Conservation (phyloP, 2,888 invertebrate genomes). For the Alentia gelatinosa region DNA sequence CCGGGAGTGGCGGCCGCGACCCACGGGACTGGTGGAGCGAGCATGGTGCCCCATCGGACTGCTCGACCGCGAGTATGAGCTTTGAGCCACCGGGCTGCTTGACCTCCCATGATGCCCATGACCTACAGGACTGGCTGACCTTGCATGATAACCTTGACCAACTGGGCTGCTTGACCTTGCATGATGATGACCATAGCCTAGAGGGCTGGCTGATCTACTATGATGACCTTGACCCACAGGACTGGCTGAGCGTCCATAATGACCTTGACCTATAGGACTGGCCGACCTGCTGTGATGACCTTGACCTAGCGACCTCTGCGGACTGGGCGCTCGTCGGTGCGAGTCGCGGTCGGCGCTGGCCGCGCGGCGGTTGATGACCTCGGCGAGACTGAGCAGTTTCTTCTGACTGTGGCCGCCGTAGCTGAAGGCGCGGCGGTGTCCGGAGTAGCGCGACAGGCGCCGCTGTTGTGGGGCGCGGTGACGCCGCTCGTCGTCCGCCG, state of each 20-base stretch:
- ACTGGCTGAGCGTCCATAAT: neutral
- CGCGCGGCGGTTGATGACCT: neutral
- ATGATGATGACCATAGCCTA: neutral
- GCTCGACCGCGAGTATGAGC: neutral
- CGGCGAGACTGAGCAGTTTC: neutral
- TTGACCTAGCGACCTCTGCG: neutral
- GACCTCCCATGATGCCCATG: neutral
- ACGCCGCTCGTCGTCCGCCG: neutral
- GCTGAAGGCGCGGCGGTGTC: neutral
- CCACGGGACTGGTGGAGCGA: neutral
- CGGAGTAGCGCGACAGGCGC: neutral
- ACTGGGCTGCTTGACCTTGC: neutral
- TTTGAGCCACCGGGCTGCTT: neutral
- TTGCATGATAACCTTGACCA: neutral
- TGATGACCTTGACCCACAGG: neutral
- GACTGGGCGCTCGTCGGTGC: neutral
- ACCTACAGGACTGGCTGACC: constrained; percentile 14
- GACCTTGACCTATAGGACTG: neutral
- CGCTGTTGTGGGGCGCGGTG: neutral
- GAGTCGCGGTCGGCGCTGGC: neutral
- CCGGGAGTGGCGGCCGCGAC: neutral
- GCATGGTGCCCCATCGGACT: neutral
- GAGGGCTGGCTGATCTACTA: neutral
- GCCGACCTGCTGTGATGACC: neutral
- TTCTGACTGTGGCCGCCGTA: constrained; percentile 23